Evolutionary conservation across 37 sponge, comb jelly and placozoan species (phyloP), one percentile per base, ranked within the genome.

Genomic region (Halisarca cf. caerulea): DNA sequence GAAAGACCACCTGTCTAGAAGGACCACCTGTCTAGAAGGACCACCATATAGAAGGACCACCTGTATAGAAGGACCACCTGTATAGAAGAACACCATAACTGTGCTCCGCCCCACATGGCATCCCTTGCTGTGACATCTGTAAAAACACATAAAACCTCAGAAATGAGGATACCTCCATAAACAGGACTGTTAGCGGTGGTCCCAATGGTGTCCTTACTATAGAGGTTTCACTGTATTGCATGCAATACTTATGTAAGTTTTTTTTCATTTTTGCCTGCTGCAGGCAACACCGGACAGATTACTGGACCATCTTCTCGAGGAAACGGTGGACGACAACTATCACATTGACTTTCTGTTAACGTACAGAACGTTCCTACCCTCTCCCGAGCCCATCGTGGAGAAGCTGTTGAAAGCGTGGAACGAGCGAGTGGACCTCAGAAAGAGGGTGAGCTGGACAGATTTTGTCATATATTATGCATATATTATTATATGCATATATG

Each of bases 251-350:
- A 66, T 25, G 23, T 66, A 25, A n/a, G n/a, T n/a, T n/a, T n/a
- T n/a, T n/a, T n/a, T n/a, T n/a, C n/a, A n/a, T n/a, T n/a, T n/a
- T n/a, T n/a, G n/a, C n/a, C n/a, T n/a, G n/a, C n/a, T n/a, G n/a
- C n/a, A 95, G 92, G 95, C 90, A 8, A 95, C 90, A 18, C 95
- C 95, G 5, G 83, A 89, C 54, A 69, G 83, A 64, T 74, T 95
- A 24, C 40, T 95, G 51, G 82, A 89, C 20, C 68, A 95, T 54
- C 85, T 94, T 39, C 27, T 91, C 35, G 87, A 89, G 66, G 90
- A 87, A 59, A 71, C 80, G 24, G 83, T 95, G 59, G 95, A 95
- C 44, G 90, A 91, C 75, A 82, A 32, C 41, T 95, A 92, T 66
- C 83, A 80, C 53, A 82, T 82, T 38, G 90, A 95, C 89, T 95